A percentile compares a stretch with the other conserved stretches of the same genome.
Conservation (phyloP, 2,113 vertebrate species). For the Corydoras sp. region DNA sequence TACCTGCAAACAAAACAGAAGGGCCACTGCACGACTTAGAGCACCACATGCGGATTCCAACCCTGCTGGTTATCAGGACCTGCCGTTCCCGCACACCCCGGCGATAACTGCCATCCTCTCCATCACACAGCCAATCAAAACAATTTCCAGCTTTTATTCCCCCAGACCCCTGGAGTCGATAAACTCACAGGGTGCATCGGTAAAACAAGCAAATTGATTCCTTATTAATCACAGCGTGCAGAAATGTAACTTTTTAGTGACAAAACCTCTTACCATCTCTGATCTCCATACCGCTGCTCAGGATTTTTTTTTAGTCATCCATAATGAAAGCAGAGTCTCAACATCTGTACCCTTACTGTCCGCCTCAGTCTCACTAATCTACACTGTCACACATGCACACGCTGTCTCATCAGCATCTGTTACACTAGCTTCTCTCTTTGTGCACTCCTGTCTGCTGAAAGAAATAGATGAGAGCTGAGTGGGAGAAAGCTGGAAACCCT, state of each 20-base stretch:
- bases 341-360: slow-evolving; percentile 14
- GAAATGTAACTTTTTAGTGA: not conserved
- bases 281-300: slow-evolving; percentile 37
- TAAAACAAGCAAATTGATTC: not conserved
- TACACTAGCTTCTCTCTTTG: slow-evolving; percentile 24
- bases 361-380: slow-evolving; percentile 18
- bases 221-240: not conserved
- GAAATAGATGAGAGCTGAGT: slow-evolving; percentile 4
- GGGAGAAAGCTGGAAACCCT: slow-evolving; percentile 36
- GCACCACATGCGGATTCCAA: slow-evolving; percentile 7
- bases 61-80: slow-evolving; percentile 19
- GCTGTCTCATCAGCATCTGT: slow-evolving; percentile 25
- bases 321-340: slow-evolving; percentile 13
- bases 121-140: slow-evolving; percentile 3
- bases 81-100: slow-evolving; percentile 38
- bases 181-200: slow-evolving; percentile 3
- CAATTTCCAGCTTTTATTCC: not conserved
- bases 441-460: slow-evolving; percentile 19
- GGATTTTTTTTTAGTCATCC: slow-evolving; percentile 33
- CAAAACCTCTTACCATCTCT: slow-evolving; percentile 41
- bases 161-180: not conserved
- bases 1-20: slow-evolving; percentile 11
- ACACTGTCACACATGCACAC: slow-evolving; percentile 21
- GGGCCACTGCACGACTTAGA: slow-evolving; percentile 1
- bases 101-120: slow-evolving; percentile 5